Base-by-base conservation (phyloP, 2,113 vertebrate species). In the Jacana jacana region DNA sequence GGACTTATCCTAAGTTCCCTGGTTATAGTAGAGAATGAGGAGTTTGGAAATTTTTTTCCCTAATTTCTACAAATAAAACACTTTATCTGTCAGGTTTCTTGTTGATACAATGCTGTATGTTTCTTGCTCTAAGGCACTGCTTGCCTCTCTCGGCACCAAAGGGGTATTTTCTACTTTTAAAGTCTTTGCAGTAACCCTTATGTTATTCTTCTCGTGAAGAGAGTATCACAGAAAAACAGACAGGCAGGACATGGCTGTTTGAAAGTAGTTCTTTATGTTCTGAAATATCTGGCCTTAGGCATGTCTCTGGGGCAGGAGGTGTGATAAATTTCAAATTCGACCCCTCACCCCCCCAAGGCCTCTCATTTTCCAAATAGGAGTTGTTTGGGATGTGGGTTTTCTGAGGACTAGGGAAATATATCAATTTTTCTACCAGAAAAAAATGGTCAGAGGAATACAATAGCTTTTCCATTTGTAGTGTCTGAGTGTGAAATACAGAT, bases 241-340 rank as follows among this genome's bases (percentile, higher is more conserved):
- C 33, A 84, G 66, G 52, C 37, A 87, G 51, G 48, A 79, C 57
- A n/a, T 9, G 52, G 30, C 35, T 27, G 46, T 54, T 46, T 71
- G 52, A 55, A 69, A 91, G 71, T n/a, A 61, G 14, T 93, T 89
- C 71, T 57, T 2, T 58, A 3, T 35, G 23, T 91, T 91, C 31
- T 75, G 85, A 79, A 82, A 42, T 88, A 44, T 58, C 37, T 88
- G 77, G 78, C 86, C 83, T 91, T 49, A 82, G 57, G 82, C 75
- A 22, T 31, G 57, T 68, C 52, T 95, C 30, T 88, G 66, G 65
- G 89, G 76, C 86, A 68, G 78, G 66, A 82, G 61, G 35, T 37
- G 44, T 58, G 49, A 65, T 90, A 88, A 64, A 88, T 90, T 90
- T 88, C 37, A 81, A 86, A 95, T 89, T n/a, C n/a, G n/a, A n/a